A percentile compares a stretch with the other conserved stretches of the same genome.
phyloP scores from a whole-genome alignment of 2,888 invertebrate species.

The Stegophylla sp. region DNA sequence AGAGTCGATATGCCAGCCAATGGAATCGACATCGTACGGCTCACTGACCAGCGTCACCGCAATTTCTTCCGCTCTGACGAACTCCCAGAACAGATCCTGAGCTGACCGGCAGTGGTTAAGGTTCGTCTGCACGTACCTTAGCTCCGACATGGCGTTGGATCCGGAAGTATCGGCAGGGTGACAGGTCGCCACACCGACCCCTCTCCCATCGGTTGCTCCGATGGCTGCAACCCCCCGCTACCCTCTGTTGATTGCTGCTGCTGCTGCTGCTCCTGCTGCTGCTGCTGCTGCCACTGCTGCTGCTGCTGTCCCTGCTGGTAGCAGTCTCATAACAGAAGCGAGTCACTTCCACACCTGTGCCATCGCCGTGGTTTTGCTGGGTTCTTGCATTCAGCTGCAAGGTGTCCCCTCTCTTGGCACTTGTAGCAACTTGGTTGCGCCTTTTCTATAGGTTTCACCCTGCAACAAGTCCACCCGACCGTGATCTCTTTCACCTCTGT shows the following conservation, averaged over 20 bases:
- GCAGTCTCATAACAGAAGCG: too few species aligned
- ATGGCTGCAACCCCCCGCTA: background rate
- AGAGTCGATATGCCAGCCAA: background rate
- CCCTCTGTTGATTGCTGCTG: background rate
- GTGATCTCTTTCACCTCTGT: background rate
- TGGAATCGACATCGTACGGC: background rate
- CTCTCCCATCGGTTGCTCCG: background rate
- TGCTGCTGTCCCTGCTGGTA: too few species aligned
- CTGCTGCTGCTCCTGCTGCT: background rate
- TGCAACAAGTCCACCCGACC: background rate
- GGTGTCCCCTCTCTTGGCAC: background rate
- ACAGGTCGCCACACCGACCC: background rate
- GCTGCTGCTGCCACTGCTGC: background rate
- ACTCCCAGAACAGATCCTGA: background rate
- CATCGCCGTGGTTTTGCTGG: too few species aligned
- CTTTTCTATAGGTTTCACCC: background rate
- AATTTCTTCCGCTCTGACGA: background rate
- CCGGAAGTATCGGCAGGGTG: background rate
- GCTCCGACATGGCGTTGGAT: background rate
- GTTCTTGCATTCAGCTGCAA: background rate
- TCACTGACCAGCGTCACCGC: conserved; percentile 10
- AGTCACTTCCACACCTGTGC: too few species aligned
- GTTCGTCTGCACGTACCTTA: background rate
- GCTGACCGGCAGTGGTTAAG: background rate
- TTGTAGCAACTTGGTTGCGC: background rate